Base-by-base conservation (phyloP, 2,888 invertebrate genomes). In the Xanthostigma xanthostigma region DNA sequence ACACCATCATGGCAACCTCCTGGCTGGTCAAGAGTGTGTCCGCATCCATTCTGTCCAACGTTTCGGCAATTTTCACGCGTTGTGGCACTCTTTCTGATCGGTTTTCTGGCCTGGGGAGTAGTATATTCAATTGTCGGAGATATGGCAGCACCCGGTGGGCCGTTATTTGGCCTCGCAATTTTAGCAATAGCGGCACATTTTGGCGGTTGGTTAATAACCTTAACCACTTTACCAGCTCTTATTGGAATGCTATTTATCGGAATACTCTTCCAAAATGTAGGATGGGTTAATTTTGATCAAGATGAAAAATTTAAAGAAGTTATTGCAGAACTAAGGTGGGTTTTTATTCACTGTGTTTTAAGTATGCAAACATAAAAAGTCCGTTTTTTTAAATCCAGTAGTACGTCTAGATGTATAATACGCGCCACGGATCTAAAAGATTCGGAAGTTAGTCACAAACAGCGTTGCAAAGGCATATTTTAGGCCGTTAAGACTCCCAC, bases 231-330 rank as follows among this genome's bases (percentile, higher is more conserved):
- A 50, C 92, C 92, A 2, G 80, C 87, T 1, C 75, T 92, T 11
- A 84, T 90, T 56, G 92, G 90, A 45, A 91, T 92, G 88, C 75
- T 92, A 14, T 66, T 88, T 55, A 82, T 86, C 41, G 92, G 91
- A 56, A 76, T 90, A 46, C 57, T 87, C 39, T 74, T 81, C 56
- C 79, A 82, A 67, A 90, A 90, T 62, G 66, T 83, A 34, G 83
- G 83, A 37, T 74, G 84, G 59, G 79, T 89, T 45, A 68, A 79
- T 63, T 63, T 68, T 40, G 37, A 48, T 48, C 75, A 85, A 58
- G 80, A 84, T 56, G 75, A 76, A 8, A 72, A 72, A 35, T 87
- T 85, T 62, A 63, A 69, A 43, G 68, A 73, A 52, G 79, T 88
- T 38, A 74, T 81, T 36, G 74, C 78, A 36, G 80, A 84, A 62